These are phyloP conservation scores for Hoplodrina ambigua DNA, from an alignment of 2,888 invertebrate genomes.

Conservation along the genomic window DNA sequence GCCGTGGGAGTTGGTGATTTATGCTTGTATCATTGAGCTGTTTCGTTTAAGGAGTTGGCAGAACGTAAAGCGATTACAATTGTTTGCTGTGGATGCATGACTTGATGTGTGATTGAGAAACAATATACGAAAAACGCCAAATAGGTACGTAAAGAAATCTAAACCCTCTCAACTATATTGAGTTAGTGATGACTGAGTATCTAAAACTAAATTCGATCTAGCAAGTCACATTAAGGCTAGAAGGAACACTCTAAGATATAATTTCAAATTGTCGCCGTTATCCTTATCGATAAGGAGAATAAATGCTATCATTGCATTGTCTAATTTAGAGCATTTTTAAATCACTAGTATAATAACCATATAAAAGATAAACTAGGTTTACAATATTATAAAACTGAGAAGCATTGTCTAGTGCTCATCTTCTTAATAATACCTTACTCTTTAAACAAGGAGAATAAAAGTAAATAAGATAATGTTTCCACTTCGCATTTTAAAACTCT, in stretches of 20 bases:
- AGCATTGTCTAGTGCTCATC: background rate
- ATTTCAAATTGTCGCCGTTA: no score
- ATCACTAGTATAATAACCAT: background rate
- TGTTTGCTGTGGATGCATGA: constrained; percentile 3
- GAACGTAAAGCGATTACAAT: constrained; percentile 28
- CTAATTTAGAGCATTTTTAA: no score
- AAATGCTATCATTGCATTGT: background rate
- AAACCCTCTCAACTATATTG: no score
- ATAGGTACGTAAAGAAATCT: no score
- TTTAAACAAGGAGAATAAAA: constrained; percentile 2
- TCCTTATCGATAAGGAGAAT: no score
- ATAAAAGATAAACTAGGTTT: background rate
- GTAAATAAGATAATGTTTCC: constrained; percentile 4
- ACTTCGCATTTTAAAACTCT: constrained; percentile 12
- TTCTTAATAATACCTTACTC: background rate
- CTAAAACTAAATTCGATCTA: no score
- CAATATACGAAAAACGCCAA: no score
- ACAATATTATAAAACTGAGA: background rate
- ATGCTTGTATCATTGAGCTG: constrained; percentile 61
- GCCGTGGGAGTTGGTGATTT: constrained; percentile 59
- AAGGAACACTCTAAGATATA: no score
- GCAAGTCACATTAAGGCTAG: no score
- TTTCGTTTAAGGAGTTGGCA: constrained; percentile 37
- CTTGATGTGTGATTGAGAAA: background rate
- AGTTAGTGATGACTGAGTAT: no score